Conservation (phyloP, 2,113 vertebrate species). For the Ictalurus punctatus region DNA sequence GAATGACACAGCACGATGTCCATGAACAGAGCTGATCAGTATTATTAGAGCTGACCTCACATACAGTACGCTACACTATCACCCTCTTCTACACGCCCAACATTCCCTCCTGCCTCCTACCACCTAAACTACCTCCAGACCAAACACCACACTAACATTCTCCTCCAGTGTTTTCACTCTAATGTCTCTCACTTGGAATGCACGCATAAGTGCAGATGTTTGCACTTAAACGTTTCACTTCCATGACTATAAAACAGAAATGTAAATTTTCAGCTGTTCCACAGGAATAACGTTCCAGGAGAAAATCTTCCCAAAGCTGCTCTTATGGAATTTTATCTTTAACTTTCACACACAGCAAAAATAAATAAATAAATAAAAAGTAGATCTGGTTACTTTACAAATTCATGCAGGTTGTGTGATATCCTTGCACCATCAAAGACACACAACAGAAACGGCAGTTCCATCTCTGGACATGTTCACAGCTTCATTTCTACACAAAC, state of each 20-base stretch:
- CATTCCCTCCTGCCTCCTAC: neutral
- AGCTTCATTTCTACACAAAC: neutral
- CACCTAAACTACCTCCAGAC: neutral
- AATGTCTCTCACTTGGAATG: neutral
- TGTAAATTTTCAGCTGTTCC: neutral
- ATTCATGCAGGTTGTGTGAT: neutral
- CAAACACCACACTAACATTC: neutral
- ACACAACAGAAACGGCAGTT: neutral
- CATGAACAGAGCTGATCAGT: constrained; percentile 41
- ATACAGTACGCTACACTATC: neutral
- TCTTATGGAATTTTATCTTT: no score
- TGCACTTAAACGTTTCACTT: no score
- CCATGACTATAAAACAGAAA: neutral
- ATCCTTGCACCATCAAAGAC: neutral
- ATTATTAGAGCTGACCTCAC: constrained; percentile 55
- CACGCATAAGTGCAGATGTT: no score
- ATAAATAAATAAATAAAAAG: no score
- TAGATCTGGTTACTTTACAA: neutral
- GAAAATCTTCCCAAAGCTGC: no score
- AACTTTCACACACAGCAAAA: no score
- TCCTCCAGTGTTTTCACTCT: neutral
- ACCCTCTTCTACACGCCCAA: neutral
- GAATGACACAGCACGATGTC: constrained; percentile 6
- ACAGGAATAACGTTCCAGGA: neutral
- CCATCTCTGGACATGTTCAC: neutral